Percentiles rank a stretch among this genome's conserved stretches.
Evolutionary conservation across 2,113 vertebrate genomes (phyloP).

Genomic region (Zeus faber): DNA sequence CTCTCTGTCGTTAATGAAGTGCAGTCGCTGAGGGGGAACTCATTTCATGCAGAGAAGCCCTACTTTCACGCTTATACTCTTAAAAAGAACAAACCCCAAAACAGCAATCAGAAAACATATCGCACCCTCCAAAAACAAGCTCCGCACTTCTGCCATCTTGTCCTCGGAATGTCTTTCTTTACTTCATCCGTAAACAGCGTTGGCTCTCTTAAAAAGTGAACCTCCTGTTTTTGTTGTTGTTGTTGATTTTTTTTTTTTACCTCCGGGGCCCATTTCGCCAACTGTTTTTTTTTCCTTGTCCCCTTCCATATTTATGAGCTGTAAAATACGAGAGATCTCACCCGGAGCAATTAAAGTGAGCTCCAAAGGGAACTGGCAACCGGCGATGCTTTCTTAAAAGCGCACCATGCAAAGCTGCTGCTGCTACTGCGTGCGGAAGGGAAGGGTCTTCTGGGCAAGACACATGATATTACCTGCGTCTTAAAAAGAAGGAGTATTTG

Average conservation of each 20-base stretch:
- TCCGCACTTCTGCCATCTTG: neutral
- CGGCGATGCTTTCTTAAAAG: slow-evolving; percentile 16
- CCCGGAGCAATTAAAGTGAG: slow-evolving; percentile 17
- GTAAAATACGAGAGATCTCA: slow-evolving; percentile 23
- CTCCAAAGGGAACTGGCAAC: slow-evolving; percentile 24
- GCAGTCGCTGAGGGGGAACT: neutral
- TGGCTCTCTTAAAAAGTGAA: slow-evolving; percentile 13
- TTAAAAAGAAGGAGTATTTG: neutral
- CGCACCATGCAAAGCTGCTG: slow-evolving; percentile 6
- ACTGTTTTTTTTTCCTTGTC: too few species aligned
- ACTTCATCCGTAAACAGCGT: slow-evolving; percentile 23
- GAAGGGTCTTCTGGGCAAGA: slow-evolving; percentile 10
- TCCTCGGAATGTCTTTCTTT: slow-evolving; percentile 7
- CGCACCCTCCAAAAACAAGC: slow-evolving; percentile 5
- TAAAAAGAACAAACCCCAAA: neutral
- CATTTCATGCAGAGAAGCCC: neutral
- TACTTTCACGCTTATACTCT: neutral
- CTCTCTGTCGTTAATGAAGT: neutral
- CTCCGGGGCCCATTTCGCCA: slow-evolving; percentile 18
- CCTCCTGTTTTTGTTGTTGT: too few species aligned
- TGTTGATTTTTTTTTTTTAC: too few species aligned
- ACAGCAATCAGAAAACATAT: too few species aligned
- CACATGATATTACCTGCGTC: slow-evolving; percentile 6
- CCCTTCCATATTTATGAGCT: slow-evolving; percentile 34
- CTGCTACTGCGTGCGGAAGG: too few species aligned